phyloP scores from a whole-genome alignment of 2,797 vertebrate species.

The Anableps anableps region DNA sequence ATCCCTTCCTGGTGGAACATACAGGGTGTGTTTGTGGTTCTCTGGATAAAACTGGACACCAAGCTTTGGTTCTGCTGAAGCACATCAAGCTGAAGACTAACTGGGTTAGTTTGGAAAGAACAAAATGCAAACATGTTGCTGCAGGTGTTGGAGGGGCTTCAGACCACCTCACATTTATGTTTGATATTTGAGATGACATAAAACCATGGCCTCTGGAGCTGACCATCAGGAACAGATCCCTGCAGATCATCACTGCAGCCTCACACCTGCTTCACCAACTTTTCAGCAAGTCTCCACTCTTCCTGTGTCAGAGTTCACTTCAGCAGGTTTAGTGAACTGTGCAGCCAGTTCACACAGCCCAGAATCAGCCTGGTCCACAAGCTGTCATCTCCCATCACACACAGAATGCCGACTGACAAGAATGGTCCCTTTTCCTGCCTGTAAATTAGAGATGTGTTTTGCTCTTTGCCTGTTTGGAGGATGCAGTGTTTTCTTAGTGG shows the following conservation, averaged over 20 bases:
- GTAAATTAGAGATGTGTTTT: slow-evolving; percentile 51
- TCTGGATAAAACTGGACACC: neutral
- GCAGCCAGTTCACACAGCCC: slow-evolving; percentile 18
- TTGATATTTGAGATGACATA: neutral
- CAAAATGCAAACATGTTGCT: neutral
- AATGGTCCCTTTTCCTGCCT: slow-evolving; percentile 51
- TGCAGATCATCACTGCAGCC: neutral
- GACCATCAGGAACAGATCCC: neutral
- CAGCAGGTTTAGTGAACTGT: neutral
- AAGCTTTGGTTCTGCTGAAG: neutral
- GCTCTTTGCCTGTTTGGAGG: slow-evolving; percentile 65
- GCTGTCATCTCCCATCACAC: slow-evolving; percentile 41
- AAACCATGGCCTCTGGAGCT: neutral
- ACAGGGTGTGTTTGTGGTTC: neutral
- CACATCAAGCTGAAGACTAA: neutral
- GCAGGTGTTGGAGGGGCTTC: neutral
- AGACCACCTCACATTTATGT: too few species aligned
- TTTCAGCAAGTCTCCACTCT: slow-evolving; percentile 15
- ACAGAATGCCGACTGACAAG: slow-evolving; percentile 39
- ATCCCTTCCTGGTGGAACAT: neutral
- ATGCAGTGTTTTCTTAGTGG: slow-evolving; percentile 69
- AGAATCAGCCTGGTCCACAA: slow-evolving; percentile 16
- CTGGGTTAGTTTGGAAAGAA: neutral
- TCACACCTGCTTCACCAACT: neutral
- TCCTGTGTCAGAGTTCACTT: slow-evolving; percentile 10